Percentiles rank a stretch among this genome's conserved stretches.
Conservation (phyloP, 2,888 invertebrate species). For the Isotomurus palustris region DNA sequence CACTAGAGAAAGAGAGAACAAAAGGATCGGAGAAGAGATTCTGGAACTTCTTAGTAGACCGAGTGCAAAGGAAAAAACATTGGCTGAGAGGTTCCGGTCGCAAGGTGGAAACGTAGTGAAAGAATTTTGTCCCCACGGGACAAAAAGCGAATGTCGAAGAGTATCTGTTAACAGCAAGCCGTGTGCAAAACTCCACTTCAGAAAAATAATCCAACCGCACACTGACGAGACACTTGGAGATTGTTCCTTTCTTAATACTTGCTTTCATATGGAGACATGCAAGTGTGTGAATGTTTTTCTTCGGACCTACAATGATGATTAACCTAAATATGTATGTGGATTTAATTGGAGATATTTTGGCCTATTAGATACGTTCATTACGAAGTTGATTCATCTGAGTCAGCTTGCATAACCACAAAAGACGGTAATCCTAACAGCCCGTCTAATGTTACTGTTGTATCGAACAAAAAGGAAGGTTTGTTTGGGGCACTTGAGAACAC, state of each 20-base stretch:
- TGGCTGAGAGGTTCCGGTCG: constrained; percentile 93
- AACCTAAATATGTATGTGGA: not conserved
- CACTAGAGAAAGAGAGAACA: constrained; percentile 89
- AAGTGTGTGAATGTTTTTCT: no score
- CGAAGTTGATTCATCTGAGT: constrained; percentile 73
- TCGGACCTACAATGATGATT: no score
- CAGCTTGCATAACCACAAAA: constrained; percentile 17
- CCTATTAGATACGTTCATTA: constrained; percentile 83
- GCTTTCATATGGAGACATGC: constrained; percentile 98
- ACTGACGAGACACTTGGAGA: constrained; percentile 94
- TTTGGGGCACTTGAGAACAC: not conserved
- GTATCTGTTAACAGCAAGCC: constrained; percentile 54
- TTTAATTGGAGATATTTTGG: not conserved
- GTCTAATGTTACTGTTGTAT: no score
- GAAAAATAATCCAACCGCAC: constrained; percentile 91
- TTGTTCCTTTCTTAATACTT: constrained; percentile 96
- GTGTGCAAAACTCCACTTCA: constrained; percentile 90
- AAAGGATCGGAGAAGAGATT: constrained; percentile 93
- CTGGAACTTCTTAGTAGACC: constrained; percentile 88
- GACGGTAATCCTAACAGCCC: constrained; percentile 6
- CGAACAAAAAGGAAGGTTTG: not conserved
- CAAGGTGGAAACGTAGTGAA: constrained; percentile 67
- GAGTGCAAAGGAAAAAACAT: constrained; percentile 88
- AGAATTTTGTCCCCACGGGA: constrained; percentile 96
- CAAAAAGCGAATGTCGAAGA: constrained; percentile 74